These are phyloP conservation scores for Mastigias papua DNA, from an alignment of 30 jellyfish, hydroid and myxozoan genomes.

Conservation along the genomic window DNA sequence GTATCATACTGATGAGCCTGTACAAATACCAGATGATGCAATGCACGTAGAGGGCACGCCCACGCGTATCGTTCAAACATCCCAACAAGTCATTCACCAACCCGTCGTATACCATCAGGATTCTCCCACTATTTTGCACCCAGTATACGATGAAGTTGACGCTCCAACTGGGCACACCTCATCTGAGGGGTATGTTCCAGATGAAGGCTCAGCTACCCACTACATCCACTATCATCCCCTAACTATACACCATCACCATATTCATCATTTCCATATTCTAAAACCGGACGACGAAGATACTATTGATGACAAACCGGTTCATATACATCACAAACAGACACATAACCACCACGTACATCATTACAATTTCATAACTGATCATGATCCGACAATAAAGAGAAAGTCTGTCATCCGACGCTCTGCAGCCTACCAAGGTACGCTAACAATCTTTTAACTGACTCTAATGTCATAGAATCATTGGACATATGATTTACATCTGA, in stretches of 20 bases:
- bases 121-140: constrained; percentile 70
- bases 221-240: constrained; percentile 63
- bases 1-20: constrained; percentile 26
- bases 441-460: constrained; percentile 37
- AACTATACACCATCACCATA: constrained; percentile 70
- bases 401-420: constrained; percentile 36
- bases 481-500: not conserved
- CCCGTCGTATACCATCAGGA: constrained; percentile 45
- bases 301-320: constrained; percentile 50
- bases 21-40: constrained; percentile 7
- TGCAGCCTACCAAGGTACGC: constrained; percentile 68
- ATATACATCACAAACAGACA: constrained; percentile 43
- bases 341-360: constrained; percentile 38
- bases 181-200: constrained; percentile 62
- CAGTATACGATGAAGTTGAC: constrained; percentile 66
- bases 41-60: constrained; percentile 61
- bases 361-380: constrained; percentile 16
- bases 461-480: not conserved
- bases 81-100: constrained; percentile 42
- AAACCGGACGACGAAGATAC: constrained; percentile 69
- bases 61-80: constrained; percentile 50
- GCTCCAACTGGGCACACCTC: constrained; percentile 51
- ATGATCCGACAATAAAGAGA: constrained; percentile 37
- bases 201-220: constrained; percentile 73
- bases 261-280: constrained; percentile 67